A percentile compares a stretch with the other conserved stretches of the same genome.
Evolutionary conservation across 2,113 vertebrate genomes (phyloP).

Genomic region (Coreoperca whiteheadi): DNA sequence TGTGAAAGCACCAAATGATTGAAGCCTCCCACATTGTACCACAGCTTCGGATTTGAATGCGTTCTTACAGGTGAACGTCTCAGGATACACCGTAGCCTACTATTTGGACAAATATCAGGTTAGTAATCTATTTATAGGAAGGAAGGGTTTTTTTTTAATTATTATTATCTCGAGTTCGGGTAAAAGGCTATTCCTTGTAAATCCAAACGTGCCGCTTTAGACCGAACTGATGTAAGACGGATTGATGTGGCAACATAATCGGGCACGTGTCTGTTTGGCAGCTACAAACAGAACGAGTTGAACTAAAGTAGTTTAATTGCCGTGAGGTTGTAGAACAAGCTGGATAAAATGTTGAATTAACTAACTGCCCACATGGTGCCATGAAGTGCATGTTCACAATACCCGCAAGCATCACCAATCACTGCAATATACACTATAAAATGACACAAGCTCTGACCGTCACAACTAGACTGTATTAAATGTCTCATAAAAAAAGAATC

Average conservation of each 20-base stretch:
- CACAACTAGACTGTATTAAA: neutral
- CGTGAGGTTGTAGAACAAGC: neutral
- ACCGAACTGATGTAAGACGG: neutral
- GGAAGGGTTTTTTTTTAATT: too few relatives aligned
- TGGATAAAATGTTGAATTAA: neutral
- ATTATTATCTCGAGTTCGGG: neutral
- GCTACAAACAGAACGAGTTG: neutral
- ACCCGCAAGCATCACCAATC: slow-evolving; percentile 24
- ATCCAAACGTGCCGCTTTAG: neutral
- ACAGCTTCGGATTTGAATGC: neutral
- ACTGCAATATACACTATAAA: slow-evolving; percentile 14
- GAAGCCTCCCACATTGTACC: neutral
- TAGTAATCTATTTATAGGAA: neutral
- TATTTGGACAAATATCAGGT: neutral
- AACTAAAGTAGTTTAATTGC: neutral
- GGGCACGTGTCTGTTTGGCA: neutral
- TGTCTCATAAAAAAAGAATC: neutral
- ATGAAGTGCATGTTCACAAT: neutral
- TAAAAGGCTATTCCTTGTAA: neutral
- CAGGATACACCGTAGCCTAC: neutral
- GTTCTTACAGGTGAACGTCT: neutral
- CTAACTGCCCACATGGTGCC: neutral
- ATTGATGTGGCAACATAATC: neutral
- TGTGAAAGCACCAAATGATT: slow-evolving; percentile 36
- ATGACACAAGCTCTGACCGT: neutral